Percentiles rank a stretch among this genome's conserved stretches.
phyloP scores from a whole-genome alignment of 2,888 invertebrate species.

The Drosophila monieri region DNA sequence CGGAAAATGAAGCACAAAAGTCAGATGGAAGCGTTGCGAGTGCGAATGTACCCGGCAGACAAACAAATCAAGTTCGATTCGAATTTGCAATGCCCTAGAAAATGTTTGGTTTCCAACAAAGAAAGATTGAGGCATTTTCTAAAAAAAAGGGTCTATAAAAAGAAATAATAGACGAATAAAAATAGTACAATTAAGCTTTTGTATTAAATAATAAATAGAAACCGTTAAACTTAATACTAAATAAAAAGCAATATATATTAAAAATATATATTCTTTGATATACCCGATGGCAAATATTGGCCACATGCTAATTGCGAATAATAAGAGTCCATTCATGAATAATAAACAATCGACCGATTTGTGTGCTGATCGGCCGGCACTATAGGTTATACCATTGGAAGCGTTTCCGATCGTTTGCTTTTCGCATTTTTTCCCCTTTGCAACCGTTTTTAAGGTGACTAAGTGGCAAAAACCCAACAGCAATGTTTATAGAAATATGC shows the following conservation, averaged over 20 bases:
- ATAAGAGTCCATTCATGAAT: slow-evolving; percentile 42
- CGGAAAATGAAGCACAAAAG: slow-evolving; percentile 26
- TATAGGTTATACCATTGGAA: slow-evolving; percentile 34
- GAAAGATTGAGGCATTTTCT: not conserved
- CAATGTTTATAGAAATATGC: slow-evolving; percentile 7
- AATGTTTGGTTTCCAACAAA: not conserved
- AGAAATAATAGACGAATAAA: not conserved
- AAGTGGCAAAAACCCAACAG: slow-evolving; percentile 17
- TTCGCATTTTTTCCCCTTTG: slow-evolving; percentile 1
- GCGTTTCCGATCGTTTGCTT: slow-evolving; percentile 25
- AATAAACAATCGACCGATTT: slow-evolving; percentile 46
- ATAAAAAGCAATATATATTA: not conserved
- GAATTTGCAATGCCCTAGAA: slow-evolving; percentile 5
- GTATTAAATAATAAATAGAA: no score
- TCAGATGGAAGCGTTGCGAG: slow-evolving; percentile 34
- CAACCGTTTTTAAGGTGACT: slow-evolving; percentile 17
- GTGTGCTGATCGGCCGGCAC: slow-evolving; percentile 28
- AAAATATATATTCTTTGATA: not conserved
- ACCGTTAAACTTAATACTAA: no score
- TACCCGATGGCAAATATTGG: not conserved
- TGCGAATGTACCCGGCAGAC: slow-evolving; percentile 31
- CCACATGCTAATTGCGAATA: slow-evolving; percentile 42
- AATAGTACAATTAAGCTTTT: no score
- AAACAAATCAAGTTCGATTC: not conserved
- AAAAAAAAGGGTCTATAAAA: not conserved